Evolutionary conservation across 2,888 invertebrate genomes (phyloP).

Genomic region (Hoplodrina ambigua): DNA sequence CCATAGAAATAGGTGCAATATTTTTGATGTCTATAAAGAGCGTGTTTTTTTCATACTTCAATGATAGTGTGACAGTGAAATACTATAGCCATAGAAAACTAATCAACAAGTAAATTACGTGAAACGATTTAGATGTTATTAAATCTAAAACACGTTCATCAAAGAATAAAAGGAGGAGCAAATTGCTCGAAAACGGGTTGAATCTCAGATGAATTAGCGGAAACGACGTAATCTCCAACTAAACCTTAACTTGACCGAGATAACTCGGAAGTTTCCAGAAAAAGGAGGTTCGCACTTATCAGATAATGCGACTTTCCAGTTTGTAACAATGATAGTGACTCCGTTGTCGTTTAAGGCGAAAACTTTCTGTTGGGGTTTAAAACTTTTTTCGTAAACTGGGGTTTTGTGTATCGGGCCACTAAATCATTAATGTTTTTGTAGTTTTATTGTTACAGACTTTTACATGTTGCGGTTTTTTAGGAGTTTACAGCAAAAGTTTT

Average conservation of each 20-base stretch:
- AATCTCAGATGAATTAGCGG: constrained; percentile 63
- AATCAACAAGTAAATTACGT: constrained; percentile 16
- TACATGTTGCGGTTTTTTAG: constrained; percentile 44
- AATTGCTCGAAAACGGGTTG: constrained; percentile 58
- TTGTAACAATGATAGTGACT: constrained; percentile 64
- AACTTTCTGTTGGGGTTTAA: constrained; percentile 65
- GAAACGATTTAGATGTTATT: constrained; percentile 11
- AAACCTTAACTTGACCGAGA: constrained; percentile 65
- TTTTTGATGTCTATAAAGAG: no score
- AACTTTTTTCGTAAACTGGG: constrained; percentile 64
- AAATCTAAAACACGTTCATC: constrained; percentile 39
- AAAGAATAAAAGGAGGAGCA: constrained; percentile 50
- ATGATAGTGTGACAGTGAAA: neutral
- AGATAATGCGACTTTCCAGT: constrained; percentile 68
- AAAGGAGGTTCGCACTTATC: constrained; percentile 67
- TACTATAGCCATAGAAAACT: neutral
- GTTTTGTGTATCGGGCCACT: constrained; percentile 57
- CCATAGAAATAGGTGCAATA: no score
- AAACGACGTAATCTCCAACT: constrained; percentile 62
- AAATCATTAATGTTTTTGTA: constrained; percentile 63
- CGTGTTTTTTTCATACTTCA: no score
- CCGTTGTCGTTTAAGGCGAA: constrained; percentile 64
- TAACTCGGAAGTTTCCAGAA: constrained; percentile 64
- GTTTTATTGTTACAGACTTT: constrained; percentile 60
- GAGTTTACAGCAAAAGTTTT: constrained; percentile 46